Evolutionary conservation across 2,888 invertebrate genomes (phyloP).

Genomic region (Eristalis pertinax): DNA sequence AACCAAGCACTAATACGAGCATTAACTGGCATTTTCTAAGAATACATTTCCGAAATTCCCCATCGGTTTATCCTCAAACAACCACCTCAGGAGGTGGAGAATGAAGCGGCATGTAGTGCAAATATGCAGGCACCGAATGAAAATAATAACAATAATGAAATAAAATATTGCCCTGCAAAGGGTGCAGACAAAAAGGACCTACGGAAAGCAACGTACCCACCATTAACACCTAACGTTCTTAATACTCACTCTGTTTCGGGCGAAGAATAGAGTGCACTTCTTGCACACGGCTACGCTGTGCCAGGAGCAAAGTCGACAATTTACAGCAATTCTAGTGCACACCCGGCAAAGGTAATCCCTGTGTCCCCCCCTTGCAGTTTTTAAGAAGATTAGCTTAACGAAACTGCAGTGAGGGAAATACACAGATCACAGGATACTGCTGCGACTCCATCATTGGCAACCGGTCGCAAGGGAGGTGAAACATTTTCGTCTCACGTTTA

Average conservation of each 20-base stretch:
- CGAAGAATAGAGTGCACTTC: neutral
- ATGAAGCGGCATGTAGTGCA: neutral
- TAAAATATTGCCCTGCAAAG: slow-evolving; percentile 51
- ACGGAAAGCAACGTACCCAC: neutral
- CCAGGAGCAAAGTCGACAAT: slow-evolving; percentile 33
- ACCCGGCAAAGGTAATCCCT: neutral
- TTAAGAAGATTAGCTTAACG: slow-evolving; percentile 40
- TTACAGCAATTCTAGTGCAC: slow-evolving; percentile 34
- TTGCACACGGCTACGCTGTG: neutral
- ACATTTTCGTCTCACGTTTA: slow-evolving; percentile 50
- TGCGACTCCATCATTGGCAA: slow-evolving; percentile 16
- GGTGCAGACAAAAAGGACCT: slow-evolving; percentile 20
- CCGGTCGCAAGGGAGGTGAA: slow-evolving; percentile 11
- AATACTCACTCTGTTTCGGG: slow-evolving; percentile 25
- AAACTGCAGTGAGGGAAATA: slow-evolving; percentile 37
- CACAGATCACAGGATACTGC: slow-evolving; percentile 20
- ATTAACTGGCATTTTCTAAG: slow-evolving; percentile 5
- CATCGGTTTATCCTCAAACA: slow-evolving; percentile 31
- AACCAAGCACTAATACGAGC: slow-evolving; percentile 4
- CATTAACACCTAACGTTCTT: slow-evolving; percentile 33
- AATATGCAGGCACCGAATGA: slow-evolving; percentile 27
- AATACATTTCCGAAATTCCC: slow-evolving; percentile 3
- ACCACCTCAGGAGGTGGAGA: neutral
- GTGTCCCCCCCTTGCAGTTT: neutral
- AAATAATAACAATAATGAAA: slow-evolving; percentile 55